Evolutionary conservation across 2,888 invertebrate species (phyloP).

Genomic region (Pherbina coryleti): DNA sequence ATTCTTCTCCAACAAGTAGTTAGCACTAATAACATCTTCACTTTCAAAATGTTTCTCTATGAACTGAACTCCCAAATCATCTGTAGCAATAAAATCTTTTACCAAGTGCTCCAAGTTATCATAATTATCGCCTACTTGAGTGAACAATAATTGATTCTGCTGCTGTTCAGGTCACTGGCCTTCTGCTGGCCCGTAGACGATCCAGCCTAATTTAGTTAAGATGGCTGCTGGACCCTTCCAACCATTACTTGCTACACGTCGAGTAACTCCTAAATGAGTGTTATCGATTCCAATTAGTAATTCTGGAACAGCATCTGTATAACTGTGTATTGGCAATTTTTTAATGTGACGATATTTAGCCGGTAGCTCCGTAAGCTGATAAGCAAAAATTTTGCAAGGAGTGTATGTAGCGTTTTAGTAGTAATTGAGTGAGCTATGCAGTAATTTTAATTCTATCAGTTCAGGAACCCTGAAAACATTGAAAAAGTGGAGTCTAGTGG

Average conservation of each 20-base stretch:
- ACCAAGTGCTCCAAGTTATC: neutral
- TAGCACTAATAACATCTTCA: neutral
- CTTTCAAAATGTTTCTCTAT: neutral
- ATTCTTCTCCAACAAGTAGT: neutral
- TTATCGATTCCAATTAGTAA: slow-evolving; percentile 39
- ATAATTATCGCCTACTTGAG: neutral
- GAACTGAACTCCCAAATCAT: neutral
- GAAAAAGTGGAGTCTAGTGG: too few species aligned
- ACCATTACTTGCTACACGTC: slow-evolving; percentile 2
- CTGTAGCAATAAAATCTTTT: neutral
- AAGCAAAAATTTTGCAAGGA: too few species aligned
- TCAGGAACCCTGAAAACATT: too few species aligned
- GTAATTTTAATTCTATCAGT: too few species aligned
- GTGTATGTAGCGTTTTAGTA: too few species aligned
- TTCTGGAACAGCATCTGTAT: slow-evolving; percentile 26
- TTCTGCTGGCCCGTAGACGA: neutral
- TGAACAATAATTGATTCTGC: too few species aligned
- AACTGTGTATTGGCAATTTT: slow-evolving; percentile 18
- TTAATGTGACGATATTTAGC: slow-evolving; percentile 31
- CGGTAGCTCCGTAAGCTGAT: slow-evolving; percentile 28
- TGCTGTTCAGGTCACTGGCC: too few species aligned
- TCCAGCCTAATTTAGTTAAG: too few species aligned
- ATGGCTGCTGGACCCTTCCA: too few species aligned
- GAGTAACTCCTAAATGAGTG: slow-evolving; percentile 33
- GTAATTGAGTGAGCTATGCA: too few species aligned